Evolutionary conservation across 2,113 vertebrate species (phyloP), one percentile per base, ranked within the genome.

Genomic region (Chionis minor): DNA sequence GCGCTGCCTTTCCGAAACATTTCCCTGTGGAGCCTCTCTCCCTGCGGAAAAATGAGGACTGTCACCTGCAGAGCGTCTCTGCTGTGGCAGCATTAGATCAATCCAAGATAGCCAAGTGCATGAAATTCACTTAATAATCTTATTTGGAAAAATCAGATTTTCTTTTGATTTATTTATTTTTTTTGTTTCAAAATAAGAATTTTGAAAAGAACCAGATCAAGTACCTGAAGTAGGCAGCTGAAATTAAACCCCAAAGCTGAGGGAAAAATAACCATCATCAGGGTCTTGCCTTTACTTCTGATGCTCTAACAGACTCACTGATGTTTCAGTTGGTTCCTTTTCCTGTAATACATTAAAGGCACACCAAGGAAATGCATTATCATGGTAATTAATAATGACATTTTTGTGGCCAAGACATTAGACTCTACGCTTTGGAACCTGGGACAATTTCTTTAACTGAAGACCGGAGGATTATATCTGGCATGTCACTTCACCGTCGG

Each of bases 11-110:
- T 22, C 22, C 0, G 0, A 15, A 74, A 47, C 24, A 3, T n/a
- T 70, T 61, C 32, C 22, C n/a, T 33, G 8, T 1, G 10, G 49
- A 79, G 5, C 19, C 0, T 0, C 1, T 3, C 32, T 86, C 23
- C 18, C 45, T 3, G 3, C 27, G 38, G 59, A 51, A 30, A 66
- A 65, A 42, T 3, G 11, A 28, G 12, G 28, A 11, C 12, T 35
- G 3, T 12, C 30, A 9, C 1, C 14, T 63, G 10, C n/a, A 51
- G 19, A 42, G 22, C 12, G 26, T 16, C 5, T 45, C 47, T 61
- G 61, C 40, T 86, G 77, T 2, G 7, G 40, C 6, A 66, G 26
- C 10, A 6, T 45, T 42, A 27, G 30, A 26, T 66, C 28, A 42
- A 2, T 28, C 47, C 45, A 28, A 75, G n/a, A 38, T 6, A 66